Conservation (phyloP, 2,113 vertebrate genomes). For the Paralichthys olivaceus region DNA sequence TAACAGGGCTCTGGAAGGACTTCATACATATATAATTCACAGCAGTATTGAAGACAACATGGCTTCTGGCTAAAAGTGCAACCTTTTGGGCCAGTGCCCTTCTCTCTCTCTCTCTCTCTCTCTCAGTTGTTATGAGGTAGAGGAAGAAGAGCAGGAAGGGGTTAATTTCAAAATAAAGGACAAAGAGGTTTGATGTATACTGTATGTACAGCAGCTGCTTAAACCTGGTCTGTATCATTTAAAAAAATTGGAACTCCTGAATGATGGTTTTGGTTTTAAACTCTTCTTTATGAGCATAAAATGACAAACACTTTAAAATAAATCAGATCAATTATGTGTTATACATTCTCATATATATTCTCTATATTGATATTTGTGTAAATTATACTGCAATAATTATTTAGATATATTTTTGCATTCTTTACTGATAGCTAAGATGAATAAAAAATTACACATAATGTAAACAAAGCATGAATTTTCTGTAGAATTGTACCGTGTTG, state of each 20-base stretch:
- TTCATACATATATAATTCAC: slow-evolving; percentile 63
- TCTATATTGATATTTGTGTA: too few species aligned
- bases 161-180: slow-evolving; percentile 33
- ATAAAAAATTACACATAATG: too few species aligned
- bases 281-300: too few species aligned
- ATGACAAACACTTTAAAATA: too few species aligned
- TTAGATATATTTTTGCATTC: too few species aligned
- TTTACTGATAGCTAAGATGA: too few species aligned
- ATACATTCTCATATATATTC: neutral
- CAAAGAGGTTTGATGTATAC: slow-evolving; percentile 25
- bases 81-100: slow-evolving; percentile 55
- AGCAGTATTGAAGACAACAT: slow-evolving; percentile 52
- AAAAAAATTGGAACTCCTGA: too few species aligned
- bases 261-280: too few species aligned
- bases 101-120: slow-evolving; percentile 27
- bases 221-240: slow-evolving; percentile 10
- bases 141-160: neutral
- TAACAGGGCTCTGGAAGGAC: slow-evolving; percentile 32
- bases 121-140: slow-evolving; percentile 24
- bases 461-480: too few species aligned
- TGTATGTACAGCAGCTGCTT: slow-evolving; percentile 17
- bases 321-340: too few species aligned
- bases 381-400: too few species aligned
- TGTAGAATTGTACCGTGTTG: too few species aligned
- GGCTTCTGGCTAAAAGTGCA: slow-evolving; percentile 63